Evolutionary conservation across 1,140 invertebrate genomes (phyloP), one percentile per base, ranked within the genome.

Genomic region (Trichonephila clavata): DNA sequence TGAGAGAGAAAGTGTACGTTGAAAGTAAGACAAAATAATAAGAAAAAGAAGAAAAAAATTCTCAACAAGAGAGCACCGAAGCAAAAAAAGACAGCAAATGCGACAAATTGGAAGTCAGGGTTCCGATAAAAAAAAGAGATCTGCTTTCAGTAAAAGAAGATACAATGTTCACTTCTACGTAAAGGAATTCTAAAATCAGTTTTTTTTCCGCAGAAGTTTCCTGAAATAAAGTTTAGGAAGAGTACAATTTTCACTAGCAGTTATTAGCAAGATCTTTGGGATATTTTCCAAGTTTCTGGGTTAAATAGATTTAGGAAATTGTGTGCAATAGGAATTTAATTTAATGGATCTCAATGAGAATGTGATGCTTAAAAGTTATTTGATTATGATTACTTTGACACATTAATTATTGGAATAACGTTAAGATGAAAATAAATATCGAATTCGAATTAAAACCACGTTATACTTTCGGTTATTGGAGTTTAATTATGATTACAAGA

Each of bases 141-240:
- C 61, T 32, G 7, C 59, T 87, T 87, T 39, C 57, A 39, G 86
- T 65, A 63, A 87, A 87, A 63, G 18, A n/a, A 60, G 86, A 63
- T 87, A 87, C 86, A 87, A 32, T 87, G 86, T 87, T 87, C 60
- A 32, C 27, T 87, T 63, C 86, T 39, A 87, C n/a, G 27, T n/a
- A 87, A 39, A 39, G 43, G 24, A 50, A 57, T 24, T 84, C 81
- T 59, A 32, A 59, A 84, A 84, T 59, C 43, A 57, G 81, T 24
- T 84, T 84, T 68, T 71, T 24, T 10, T 71, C 13, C 3, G 13
- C n/a, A 27, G 27, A 27, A 27, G 27, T 24, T 71, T 71, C 24
- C 27, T 16, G 24, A 71, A 63, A 16, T 20, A 63, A 63, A 63
- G 21, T 63, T 7, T 20, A 24, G 24, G 14, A 71, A 14, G 3